phyloP scores from a whole-genome alignment of 2,888 invertebrate species.

The Aporophyla nigra region DNA sequence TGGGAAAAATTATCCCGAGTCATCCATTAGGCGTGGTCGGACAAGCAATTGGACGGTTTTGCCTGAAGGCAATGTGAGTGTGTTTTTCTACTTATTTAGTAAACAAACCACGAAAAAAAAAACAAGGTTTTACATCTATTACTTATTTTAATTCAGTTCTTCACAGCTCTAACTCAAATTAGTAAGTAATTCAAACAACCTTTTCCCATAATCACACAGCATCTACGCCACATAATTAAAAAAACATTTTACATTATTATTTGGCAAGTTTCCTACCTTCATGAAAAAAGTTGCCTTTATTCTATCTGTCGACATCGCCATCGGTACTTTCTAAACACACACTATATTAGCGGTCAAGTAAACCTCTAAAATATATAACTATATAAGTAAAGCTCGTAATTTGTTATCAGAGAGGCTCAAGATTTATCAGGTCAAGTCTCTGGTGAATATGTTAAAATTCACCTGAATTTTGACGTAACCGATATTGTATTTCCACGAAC shows the following conservation, averaged over 20 bases:
- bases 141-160: no score
- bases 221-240: not conserved
- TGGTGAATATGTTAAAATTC: constrained; percentile 14
- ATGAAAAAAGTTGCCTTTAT: not conserved
- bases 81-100: no score
- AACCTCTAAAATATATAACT: not conserved
- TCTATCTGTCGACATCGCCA: no score
- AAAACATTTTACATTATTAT: not conserved
- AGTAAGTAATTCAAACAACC: not conserved
- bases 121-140: no score
- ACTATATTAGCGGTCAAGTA: not conserved
- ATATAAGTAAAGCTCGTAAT: not conserved
- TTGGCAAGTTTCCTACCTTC: not conserved
- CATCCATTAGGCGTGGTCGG: no score
- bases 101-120: no score
- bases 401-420: not conserved
- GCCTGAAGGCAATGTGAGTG: no score
- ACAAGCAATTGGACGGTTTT: no score
- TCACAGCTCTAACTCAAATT: no score
- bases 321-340: no score
- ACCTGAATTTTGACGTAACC: constrained; percentile 10
- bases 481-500: constrained; percentile 12
- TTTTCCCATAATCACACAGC: not conserved
- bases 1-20: no score
- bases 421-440: constrained; percentile 6